Evolutionary conservation across 1,140 invertebrate genomes (phyloP), one percentile per base, ranked within the genome.

Genomic region (Pseudomyrmex sp.): DNA sequence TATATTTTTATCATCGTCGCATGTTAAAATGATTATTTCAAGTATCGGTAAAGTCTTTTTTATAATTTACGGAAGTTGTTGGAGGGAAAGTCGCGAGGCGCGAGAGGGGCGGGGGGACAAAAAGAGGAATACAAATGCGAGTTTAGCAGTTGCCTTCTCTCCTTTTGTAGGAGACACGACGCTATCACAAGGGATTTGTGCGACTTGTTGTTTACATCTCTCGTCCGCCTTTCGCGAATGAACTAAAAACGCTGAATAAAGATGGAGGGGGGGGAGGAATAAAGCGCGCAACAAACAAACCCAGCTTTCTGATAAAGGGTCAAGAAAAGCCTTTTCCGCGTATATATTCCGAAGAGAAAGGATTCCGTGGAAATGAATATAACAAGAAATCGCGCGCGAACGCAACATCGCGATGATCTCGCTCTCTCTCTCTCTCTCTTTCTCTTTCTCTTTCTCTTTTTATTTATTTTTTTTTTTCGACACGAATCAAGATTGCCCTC

Each of bases 231-330:
- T 58, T 26, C 44, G 54, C 44, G 44, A 59, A 48, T 70, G 20
- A 44, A 44, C 44, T 80, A 61, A 50, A 58, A 80, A 59, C 4
- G n/a, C n/a, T 50, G 35, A 72, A 70, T 72, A 61, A 80, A 70
- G 23, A 46, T 66, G 63, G 7, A 65, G 23, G 23, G 1, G 23
- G 23, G 23, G 9, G 0, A 5, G 35, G 35, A 9, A 54, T 76
- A 18, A 48, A 61, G 54, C 65, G n/a, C 12, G 12, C 13, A 8
- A 59, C 23, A 50, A 70, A 70, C 54, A 26, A 50, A 59, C 48
- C 56, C 5, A 35, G 13, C 2, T 12, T 35, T 0, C 12, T 66
- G 23, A 72, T 61, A 35, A 79, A 72, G 12, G 46, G 46, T 3
- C 35, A 35, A 35, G 13, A 58, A 10, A 56, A 46, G 26, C 2